phyloP scores from a whole-genome alignment of 2,888 invertebrate genomes.

The Tenthredo mesomela region DNA sequence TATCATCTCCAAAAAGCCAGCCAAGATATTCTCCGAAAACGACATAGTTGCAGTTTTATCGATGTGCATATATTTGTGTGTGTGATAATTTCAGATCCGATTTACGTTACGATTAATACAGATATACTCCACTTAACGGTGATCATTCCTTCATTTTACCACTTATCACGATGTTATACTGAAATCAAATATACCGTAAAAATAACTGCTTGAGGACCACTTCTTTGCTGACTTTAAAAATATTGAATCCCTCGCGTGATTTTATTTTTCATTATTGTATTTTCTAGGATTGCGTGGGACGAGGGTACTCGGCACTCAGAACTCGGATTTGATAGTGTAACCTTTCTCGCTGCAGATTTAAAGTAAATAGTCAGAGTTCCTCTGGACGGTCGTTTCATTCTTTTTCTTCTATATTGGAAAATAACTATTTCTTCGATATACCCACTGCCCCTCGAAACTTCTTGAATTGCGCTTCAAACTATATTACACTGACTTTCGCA shows the following conservation, averaged over 20 bases:
- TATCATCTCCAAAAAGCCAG: not conserved
- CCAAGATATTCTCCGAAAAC: not conserved
- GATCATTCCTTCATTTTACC: not conserved
- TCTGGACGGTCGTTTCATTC: not conserved
- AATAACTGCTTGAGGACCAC: not conserved
- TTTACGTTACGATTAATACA: not conserved
- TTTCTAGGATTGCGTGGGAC: conserved; percentile 1
- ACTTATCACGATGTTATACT: not conserved
- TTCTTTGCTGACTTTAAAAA: conserved; percentile 14
- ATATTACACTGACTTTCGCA: not conserved
- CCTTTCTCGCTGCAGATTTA: conserved; percentile 35
- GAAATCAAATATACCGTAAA: not conserved
- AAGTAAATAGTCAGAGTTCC: conserved; percentile 14
- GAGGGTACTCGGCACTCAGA: not conserved
- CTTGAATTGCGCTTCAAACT: not conserved
- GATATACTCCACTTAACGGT: not conserved
- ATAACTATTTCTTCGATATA: conserved; percentile 10
- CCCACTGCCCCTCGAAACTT: not conserved
- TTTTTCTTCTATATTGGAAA: not conserved
- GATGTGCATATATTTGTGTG: not conserved
- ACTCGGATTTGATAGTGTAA: conserved; percentile 23
- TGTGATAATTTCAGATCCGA: not conserved
- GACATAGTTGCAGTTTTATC: not conserved
- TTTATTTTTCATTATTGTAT: conserved; percentile 38
- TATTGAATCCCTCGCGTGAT: conserved; percentile 4